Base-by-base conservation (phyloP, 2,888 invertebrate species). In the Pomacea canaliculata region DNA sequence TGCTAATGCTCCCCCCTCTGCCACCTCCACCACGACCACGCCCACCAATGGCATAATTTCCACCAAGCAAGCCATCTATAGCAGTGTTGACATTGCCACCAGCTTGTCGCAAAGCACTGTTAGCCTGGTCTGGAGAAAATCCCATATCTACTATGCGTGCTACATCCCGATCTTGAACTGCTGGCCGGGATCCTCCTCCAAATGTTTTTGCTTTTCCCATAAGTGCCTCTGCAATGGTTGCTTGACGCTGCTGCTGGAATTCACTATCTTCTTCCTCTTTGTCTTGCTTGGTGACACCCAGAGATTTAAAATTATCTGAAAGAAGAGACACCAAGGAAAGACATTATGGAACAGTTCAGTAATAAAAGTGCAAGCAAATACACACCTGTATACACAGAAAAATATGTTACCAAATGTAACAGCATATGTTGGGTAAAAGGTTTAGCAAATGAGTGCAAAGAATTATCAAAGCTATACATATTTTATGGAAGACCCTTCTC, bases 181-280 rank as follows among this genome's bases (percentile, higher is more conserved):
- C 84, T 79, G 81, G 77, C 77, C 84, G 84, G 69, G 82, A 80
- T 12, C 89, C 88, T 56, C 87, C 88, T 46, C 89, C 89, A 84
- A 90, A 89, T 46, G 83, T 85, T 63, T 85, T 87, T 7, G 79
- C 85, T 84, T 90, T 90, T 18, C 88, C 90, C 85, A 95, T 94
- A 69, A 95, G 93, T 60, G 96, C 96, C 89, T 96, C 96, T 19
- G 96, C 96, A 85, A 97, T 97, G 0, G 96, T 96, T 81, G 96
- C 96, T 88, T 95, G 95, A 78, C 97, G 93, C 90, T 96, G 96
- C n/a, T 94, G 93, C 88, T 96, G 96, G 92, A 97, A 97, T 88
- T 96, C 96, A 1, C 93, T 93, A 90, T 95, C 94, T 81, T 95
- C 95, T 49, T 88, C 88, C 80, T 92, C 92, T 78, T 92, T 80